Base-by-base conservation (phyloP, 2,888 invertebrate species). In the Flabesymbios commensalis region DNA sequence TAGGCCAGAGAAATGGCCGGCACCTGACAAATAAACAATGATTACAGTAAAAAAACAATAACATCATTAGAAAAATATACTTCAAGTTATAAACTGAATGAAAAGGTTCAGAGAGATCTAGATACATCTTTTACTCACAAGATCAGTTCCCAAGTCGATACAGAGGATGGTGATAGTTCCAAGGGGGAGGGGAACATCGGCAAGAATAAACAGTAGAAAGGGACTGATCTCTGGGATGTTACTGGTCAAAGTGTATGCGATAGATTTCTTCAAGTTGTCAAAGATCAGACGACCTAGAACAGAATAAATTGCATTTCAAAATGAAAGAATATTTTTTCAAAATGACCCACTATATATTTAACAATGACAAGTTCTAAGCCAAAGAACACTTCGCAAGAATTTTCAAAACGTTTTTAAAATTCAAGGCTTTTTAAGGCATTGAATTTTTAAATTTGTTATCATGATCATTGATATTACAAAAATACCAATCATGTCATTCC, bases 111-210 rank as follows among this genome's bases (percentile, higher is more conserved):
- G 10, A n/a, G 39, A n/a, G 10, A 14, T 10, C 10, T 10, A 36
- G 39, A n/a, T 10, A 36, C 10, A n/a, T 10, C 10, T 10, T 10
- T 14, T 7, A 56, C 79, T 79, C 81, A 89, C 86, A 93, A 95
- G 94, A 88, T 96, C 95, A 81, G 95, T 96, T 88, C 95, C 96
- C 84, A 96, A 88, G 89, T 96, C 96, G 86, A 96, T 96, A 88
- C 95, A 95, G 72, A 96, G 89, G 86, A 96, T 96, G 72, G 94
- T 95, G 74, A 96, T 94, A 63, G 95, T 95, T 79, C 95, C 95
- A 73, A 96, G 88, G 55, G 95, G 94, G 76, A 96, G 86, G 60
- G 95, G 95, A 81, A 95, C 90, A 67, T 94, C 94, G 84, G 92
- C 91, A 48, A 94, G 88, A 86, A 96, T 95, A 86, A 95, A 96